These are phyloP conservation scores for Glyphotaelius pellucidus DNA, from an alignment of 2,888 invertebrate species.

Conservation along the genomic window DNA sequence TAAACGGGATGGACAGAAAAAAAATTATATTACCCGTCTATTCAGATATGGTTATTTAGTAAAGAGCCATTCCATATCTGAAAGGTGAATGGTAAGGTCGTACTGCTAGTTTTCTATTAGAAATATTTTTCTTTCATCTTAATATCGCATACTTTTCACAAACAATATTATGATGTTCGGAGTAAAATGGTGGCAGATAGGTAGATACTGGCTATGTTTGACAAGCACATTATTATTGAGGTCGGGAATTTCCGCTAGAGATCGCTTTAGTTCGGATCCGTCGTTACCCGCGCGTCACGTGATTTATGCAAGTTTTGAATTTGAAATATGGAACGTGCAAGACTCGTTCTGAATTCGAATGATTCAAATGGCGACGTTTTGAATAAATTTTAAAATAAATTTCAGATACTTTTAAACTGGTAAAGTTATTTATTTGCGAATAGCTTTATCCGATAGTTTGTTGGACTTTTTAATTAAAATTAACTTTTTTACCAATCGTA, in stretches of 20 bases:
- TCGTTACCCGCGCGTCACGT: constrained; percentile 27
- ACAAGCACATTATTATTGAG: constrained; percentile 12
- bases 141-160: neutral
- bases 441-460: neutral
- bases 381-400: constrained; percentile 25
- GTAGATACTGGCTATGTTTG: neutral
- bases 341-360: constrained; percentile 38
- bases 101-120: no score
- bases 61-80: no score
- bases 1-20: no score
- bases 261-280: neutral
- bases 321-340: constrained; percentile 45
- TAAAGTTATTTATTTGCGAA: constrained; percentile 8
- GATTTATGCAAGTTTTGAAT: constrained; percentile 47
- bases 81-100: no score
- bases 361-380: constrained; percentile 23
- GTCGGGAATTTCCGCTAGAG: constrained; percentile 26
- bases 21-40: no score
- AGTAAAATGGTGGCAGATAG: neutral
- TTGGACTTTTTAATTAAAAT: neutral
- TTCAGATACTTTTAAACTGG: neutral
- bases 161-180: neutral
- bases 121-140: no score
- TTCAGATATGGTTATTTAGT: no score
- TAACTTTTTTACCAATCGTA: neutral